Evolutionary conservation across 2,797 vertebrate species (phyloP).

Genomic region (Anableps anableps): DNA sequence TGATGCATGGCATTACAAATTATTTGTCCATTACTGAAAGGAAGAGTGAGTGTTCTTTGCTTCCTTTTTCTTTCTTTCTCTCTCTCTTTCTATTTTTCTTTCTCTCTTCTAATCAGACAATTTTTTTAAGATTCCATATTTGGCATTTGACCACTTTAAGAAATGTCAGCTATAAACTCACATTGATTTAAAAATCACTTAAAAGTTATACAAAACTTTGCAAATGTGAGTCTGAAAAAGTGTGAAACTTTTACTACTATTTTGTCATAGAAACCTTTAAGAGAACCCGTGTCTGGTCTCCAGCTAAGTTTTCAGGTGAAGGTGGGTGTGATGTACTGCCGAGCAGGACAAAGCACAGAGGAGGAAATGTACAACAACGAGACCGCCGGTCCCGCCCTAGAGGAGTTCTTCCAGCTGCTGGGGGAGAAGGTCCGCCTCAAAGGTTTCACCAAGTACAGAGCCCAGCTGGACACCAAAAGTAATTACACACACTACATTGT

Average conservation of each 20-base stretch:
- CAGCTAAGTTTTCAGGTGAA: conserved; percentile 98
- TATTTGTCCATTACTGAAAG: neutral
- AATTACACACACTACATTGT: neutral
- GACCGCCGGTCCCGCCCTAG: conserved; percentile 89
- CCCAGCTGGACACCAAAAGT: conserved; percentile 97
- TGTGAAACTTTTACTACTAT: neutral
- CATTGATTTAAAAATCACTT: neutral
- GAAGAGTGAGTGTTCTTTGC: neutral
- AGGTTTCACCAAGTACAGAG: conserved; percentile 96
- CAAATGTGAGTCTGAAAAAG: neutral
- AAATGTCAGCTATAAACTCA: neutral
- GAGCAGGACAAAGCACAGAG: conserved; percentile 94
- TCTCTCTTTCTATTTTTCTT: neutral
- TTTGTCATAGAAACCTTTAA: too few relatives aligned
- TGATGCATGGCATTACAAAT: neutral
- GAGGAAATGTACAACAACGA: conserved; percentile 99
- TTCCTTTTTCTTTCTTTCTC: neutral
- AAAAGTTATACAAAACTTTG: neutral
- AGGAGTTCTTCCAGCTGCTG: conserved; percentile 96
- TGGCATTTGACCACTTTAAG: neutral
- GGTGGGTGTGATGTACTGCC: conserved; percentile 97
- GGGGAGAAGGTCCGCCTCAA: conserved; percentile 95
- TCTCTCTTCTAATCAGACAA: neutral
- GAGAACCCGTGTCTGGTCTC: conserved; percentile 25
- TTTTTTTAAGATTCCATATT: neutral